Conservation (phyloP, 2,888 invertebrate genomes). For the Aricia artaxerxes region DNA sequence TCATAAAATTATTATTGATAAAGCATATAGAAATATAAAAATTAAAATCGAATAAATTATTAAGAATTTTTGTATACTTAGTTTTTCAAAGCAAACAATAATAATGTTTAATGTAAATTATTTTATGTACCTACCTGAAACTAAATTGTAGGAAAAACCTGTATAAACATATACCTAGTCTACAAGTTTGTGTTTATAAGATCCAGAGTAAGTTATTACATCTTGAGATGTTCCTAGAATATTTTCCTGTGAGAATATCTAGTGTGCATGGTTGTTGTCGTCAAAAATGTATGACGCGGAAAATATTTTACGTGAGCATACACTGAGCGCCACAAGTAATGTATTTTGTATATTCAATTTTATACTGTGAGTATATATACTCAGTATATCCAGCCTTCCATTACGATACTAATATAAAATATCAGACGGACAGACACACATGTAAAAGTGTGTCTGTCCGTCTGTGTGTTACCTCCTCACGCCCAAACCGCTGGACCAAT, state of each 20-base stretch:
- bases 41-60: not conserved
- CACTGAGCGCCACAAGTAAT: slow-evolving; percentile 10
- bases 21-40: not conserved
- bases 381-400: too few relatives aligned
- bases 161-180: not conserved
- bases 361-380: not conserved
- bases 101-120: too few relatives aligned
- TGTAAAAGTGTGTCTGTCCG: not conserved
- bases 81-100: too few relatives aligned
- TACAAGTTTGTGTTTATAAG: not conserved
- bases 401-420: too few relatives aligned
- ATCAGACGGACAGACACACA: too few relatives aligned
- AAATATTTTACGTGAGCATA: slow-evolving; percentile 17
- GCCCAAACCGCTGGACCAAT: not conserved
- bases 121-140: not conserved
- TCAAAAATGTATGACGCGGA: slow-evolving; percentile 26
- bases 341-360: slow-evolving; percentile 24
- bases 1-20: not conserved
- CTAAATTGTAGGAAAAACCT: not conserved
- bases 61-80: not conserved
- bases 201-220: slow-evolving; percentile 9
- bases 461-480: too few relatives aligned
- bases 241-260: slow-evolving; percentile 19
- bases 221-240: slow-evolving; percentile 3
- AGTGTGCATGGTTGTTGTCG: not conserved